A percentile compares a stretch with the other conserved stretches of the same genome.
Conservation (phyloP, 1,140 invertebrate genomes). For the Ceratina japonica region DNA sequence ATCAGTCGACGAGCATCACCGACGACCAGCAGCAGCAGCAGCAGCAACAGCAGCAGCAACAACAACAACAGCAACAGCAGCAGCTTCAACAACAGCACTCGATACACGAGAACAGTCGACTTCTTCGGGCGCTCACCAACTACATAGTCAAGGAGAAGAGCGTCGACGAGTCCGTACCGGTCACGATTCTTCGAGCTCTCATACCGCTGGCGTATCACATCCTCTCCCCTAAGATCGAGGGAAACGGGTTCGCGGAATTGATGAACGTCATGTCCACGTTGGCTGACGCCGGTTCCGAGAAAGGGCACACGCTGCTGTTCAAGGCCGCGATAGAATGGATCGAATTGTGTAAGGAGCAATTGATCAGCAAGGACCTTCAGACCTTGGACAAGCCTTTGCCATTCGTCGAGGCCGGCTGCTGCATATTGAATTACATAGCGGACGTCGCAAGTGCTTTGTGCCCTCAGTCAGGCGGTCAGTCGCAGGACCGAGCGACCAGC, state of each 20-base stretch:
- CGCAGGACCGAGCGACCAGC: slow-evolving; percentile 82
- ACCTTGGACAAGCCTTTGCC: slow-evolving; percentile 74
- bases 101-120: slow-evolving; percentile 85
- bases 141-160: slow-evolving; percentile 88
- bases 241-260: slow-evolving; percentile 88
- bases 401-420: slow-evolving; percentile 88
- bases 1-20: slow-evolving; percentile 67
- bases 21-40: slow-evolving; percentile 58
- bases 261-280: slow-evolving; percentile 90
- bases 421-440: slow-evolving; percentile 87
- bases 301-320: slow-evolving; percentile 89
- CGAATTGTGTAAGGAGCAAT: slow-evolving; percentile 81
- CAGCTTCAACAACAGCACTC: slow-evolving; percentile 74
- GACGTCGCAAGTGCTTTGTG: slow-evolving; percentile 84
- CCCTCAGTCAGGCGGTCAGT: slow-evolving; percentile 65
- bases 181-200: slow-evolving; percentile 87
- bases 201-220: slow-evolving; percentile 87
- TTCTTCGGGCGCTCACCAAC: slow-evolving; percentile 86
- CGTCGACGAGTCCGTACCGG: slow-evolving; percentile 84
- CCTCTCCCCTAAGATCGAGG: slow-evolving; percentile 84
- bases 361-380: slow-evolving; percentile 73
- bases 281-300: slow-evolving; percentile 88
- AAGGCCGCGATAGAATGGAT: slow-evolving; percentile 90
- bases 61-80: slow-evolving; percentile 40
- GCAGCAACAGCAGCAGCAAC: slow-evolving; percentile 53